These are phyloP conservation scores for Stomatorhinus walkeri DNA, from an alignment of 2,797 vertebrate genomes.

Conservation along the genomic window DNA sequence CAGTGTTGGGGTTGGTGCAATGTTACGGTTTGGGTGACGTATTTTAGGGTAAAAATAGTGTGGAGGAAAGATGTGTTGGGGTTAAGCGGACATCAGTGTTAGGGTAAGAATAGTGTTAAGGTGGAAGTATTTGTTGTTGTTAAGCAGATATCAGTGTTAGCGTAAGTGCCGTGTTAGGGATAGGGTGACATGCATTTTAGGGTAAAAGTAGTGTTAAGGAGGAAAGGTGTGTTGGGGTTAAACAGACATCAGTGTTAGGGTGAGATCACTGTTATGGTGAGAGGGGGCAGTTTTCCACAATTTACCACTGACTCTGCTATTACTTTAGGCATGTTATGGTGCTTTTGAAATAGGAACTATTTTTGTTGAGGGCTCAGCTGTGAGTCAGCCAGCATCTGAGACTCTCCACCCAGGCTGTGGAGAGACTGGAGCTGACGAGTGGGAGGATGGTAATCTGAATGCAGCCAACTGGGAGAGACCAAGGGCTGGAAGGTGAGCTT, in stretches of 20 bases:
- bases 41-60: neutral
- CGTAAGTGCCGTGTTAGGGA: neutral
- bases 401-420: neutral
- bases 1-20: neutral
- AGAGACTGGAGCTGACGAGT: neutral
- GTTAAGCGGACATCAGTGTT: neutral
- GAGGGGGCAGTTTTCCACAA: neutral
- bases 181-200: neutral
- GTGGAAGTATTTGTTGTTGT: neutral
- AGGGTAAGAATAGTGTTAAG: neutral
- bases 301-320: neutral
- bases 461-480: neutral
- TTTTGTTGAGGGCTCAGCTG: slow-evolving; percentile 1
- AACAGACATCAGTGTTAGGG: neutral
- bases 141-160: neutral
- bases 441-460: neutral
- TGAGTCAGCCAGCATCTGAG: neutral
- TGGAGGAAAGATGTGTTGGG: neutral
- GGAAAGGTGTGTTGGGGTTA: neutral
- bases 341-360: neutral
- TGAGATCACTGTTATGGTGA: neutral
- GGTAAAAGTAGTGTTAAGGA: neutral
- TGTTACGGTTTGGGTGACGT: neutral
- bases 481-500: neutral
- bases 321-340: neutral